These are phyloP conservation scores for Thera obeliscata DNA, from an alignment of 2,888 invertebrate species.

Conservation along the genomic window DNA sequence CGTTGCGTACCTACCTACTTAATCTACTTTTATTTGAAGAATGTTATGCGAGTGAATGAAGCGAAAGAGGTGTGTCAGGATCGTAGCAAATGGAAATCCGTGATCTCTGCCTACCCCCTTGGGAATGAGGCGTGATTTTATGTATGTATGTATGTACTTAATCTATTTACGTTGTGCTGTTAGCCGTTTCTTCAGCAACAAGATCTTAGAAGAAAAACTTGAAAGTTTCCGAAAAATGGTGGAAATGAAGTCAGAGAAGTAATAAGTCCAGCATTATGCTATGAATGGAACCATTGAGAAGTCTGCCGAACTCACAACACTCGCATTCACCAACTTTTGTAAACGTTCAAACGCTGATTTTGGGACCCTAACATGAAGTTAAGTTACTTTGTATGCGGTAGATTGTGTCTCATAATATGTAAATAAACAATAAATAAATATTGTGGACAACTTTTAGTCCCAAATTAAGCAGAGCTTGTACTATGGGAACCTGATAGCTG, in stretches of 20 bases:
- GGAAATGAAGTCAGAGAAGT: conserved; percentile 8
- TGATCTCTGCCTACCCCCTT: no score
- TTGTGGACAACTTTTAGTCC: no score
- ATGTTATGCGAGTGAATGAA: no score
- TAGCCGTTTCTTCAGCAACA: background rate
- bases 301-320: conserved; percentile 36
- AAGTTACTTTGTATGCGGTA: conserved; percentile 11
- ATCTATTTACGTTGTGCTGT: background rate
- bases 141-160: no score
- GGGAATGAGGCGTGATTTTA: no score
- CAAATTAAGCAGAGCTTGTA: no score
- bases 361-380: conserved; percentile 17
- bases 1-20: no score
- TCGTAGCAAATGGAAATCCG: no score
- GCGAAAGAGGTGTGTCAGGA: no score
- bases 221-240: conserved; percentile 7
- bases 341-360: conserved; percentile 38
- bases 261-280: conserved; percentile 29
- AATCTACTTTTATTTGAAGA: no score
- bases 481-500: no score
- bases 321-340: conserved; percentile 41
- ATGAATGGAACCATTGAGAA: conserved; percentile 28
- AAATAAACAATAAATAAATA: no score
- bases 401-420: background rate
- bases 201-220: background rate